Evolutionary conservation across 1,140 invertebrate genomes (phyloP).

Genomic region (Sitobion miscanthi): DNA sequence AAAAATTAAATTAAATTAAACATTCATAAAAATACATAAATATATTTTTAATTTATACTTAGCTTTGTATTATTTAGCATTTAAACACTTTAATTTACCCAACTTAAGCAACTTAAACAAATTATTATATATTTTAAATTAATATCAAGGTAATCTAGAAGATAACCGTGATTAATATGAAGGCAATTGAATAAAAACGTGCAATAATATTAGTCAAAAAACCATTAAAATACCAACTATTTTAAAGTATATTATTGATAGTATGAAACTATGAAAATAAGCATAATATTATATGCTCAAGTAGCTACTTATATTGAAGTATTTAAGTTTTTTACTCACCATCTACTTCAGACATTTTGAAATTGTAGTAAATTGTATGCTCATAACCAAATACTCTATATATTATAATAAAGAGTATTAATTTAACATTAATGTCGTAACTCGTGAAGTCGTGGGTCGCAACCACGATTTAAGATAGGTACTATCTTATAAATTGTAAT

Average conservation of each 20-base stretch:
- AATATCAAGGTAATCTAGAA: neutral
- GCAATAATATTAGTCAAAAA: neutral
- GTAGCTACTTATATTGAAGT: neutral
- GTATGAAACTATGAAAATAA: neutral
- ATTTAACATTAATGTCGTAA: no score
- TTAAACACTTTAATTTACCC: neutral
- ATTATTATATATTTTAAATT: neutral
- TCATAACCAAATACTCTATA: no score
- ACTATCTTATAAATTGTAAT: no score
- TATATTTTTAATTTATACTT: neutral
- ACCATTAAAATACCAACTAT: neutral
- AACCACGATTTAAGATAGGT: no score
- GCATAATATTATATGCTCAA: neutral
- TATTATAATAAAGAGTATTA: no score
- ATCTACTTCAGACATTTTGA: neutral
- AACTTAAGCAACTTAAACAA: neutral
- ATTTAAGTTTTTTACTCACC: neutral
- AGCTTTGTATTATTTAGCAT: neutral
- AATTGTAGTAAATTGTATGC: no score
- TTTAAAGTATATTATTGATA: neutral
- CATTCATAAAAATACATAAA: neutral
- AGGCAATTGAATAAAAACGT: neutral
- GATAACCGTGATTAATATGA: neutral
- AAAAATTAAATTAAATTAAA: neutral
- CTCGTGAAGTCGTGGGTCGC: no score